Evolutionary conservation across 2,113 vertebrate species (phyloP), one percentile per base, ranked within the genome.

Genomic region (Actenoides lindsayi): DNA sequence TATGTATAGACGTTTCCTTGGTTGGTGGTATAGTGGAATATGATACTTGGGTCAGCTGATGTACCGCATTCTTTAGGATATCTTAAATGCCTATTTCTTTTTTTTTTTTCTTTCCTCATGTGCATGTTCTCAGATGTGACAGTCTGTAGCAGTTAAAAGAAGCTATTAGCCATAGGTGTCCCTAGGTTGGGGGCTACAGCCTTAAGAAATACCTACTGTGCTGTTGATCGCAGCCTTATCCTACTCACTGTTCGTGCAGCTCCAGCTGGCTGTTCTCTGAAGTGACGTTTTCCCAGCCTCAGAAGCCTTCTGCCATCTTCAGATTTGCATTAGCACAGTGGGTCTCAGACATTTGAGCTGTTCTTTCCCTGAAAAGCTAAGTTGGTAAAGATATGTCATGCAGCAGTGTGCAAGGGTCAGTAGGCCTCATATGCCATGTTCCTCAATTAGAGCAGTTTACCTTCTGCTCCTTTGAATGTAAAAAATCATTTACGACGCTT

Each of bases 201-300:
- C 48, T 53, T 79, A 37, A 42, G 70, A 75, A 20, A 25, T 48
- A 48, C 42, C 30, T 89, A 0, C 30, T 83, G 16, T 87, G 83
- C 44, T 89, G 70, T 30, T 92, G 77, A 31, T 74, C 79, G 57
- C 81, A 84, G 70, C 57, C 23, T 69, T 62, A 12, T 10, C 20
- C 21, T 51, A 2, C 41, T 57, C 0, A 1, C 25, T 57, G 57
- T 76, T 73, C 63, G 15, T 35, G 68, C 0, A 1, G 62, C 41
- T 91, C 48, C 59, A 85, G 50, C 44, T 65, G 63, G n/a, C 79
- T 54, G 33, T n/a, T 83, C 50, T 87, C 74, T 75, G 62, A 57
- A 69, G 77, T 33, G 37, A 19, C 6, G 2, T 68, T 90, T 77
- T 74, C 56, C 37, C 4, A 4, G 50, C 51, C 69, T 93, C 28